Conservation (phyloP, 1,140 invertebrate species). For the Pachypsylla venusta region DNA sequence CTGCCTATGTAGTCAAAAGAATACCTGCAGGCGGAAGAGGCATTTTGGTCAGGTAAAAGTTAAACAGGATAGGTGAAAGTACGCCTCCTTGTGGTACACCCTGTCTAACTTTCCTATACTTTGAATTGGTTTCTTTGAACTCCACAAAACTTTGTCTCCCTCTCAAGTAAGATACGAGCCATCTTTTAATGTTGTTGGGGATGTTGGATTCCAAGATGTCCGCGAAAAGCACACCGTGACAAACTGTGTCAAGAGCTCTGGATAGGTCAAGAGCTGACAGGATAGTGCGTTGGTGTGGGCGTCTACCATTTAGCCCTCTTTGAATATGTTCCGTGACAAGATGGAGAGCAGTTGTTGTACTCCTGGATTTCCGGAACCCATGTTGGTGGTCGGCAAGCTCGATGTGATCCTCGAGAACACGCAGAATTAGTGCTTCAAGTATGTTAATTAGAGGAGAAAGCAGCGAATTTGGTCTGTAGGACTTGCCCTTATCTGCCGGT, state of each 20-base stretch:
- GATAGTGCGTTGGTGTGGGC: not conserved
- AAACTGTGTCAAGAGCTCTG: not conserved
- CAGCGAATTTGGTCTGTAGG: not conserved
- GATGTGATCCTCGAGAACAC: not conserved
- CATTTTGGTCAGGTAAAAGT: not conserved
- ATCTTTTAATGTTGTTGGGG: not conserved
- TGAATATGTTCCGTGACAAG: slow-evolving; percentile 6
- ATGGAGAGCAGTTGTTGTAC: slow-evolving; percentile 9
- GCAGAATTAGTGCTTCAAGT: not conserved
- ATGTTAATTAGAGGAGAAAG: not conserved
- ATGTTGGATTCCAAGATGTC: not conserved
- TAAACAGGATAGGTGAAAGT: not conserved
- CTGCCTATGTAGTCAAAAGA: not conserved
- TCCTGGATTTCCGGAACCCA: slow-evolving; percentile 7
- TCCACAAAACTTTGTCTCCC: not conserved
- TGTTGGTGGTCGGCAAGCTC: not conserved
- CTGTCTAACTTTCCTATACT: not conserved
- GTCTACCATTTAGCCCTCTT: not conserved
- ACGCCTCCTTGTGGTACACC: too few species aligned
- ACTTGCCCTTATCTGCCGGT: not conserved
- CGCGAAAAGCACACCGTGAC: not conserved
- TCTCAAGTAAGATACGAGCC: not conserved
- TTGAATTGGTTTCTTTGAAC: not conserved
- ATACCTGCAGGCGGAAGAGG: not conserved
- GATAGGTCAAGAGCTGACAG: not conserved